phyloP scores from a whole-genome alignment of 2,113 vertebrate species.

The Clinocottus analis region DNA sequence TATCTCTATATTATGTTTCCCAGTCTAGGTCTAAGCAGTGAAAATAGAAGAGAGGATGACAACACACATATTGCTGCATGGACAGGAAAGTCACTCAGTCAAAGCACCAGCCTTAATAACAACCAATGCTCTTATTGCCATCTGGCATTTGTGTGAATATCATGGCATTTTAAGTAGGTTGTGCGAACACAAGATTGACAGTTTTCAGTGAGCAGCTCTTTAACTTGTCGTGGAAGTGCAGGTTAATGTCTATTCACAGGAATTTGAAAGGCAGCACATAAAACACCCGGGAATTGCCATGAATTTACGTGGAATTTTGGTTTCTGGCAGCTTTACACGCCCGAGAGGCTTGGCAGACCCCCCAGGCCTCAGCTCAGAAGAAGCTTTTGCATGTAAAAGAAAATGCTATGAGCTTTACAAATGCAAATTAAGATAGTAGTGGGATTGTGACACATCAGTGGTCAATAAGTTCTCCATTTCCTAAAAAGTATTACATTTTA shows the following conservation, averaged over 20 bases:
- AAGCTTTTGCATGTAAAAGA: too few species aligned
- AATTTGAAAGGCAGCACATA: neutral
- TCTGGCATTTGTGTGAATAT: conserved; percentile 5
- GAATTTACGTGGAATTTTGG: neutral
- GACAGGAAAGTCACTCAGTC: conserved; percentile 14
- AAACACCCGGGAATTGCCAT: neutral
- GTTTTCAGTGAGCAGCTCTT: neutral
- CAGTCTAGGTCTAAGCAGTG: conserved; percentile 5
- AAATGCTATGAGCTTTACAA: too few species aligned
- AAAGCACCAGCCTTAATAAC: neutral
- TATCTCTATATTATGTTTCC: conserved; percentile 8
- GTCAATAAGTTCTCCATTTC: too few species aligned
- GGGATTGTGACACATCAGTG: too few species aligned
- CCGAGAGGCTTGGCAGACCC: neutral
- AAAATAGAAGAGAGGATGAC: conserved; percentile 8
- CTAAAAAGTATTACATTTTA: too few species aligned
- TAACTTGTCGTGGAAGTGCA: neutral
- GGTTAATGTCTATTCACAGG: neutral
- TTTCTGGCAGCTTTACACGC: neutral
- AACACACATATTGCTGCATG: neutral
- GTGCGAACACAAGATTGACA: neutral
- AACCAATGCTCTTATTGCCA: neutral
- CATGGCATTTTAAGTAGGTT: conserved; percentile 3
- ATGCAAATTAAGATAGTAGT: too few species aligned
- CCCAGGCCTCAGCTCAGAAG: too few species aligned